Evolutionary conservation across 2,888 invertebrate genomes (phyloP).

Genomic region (Polietes domitor): DNA sequence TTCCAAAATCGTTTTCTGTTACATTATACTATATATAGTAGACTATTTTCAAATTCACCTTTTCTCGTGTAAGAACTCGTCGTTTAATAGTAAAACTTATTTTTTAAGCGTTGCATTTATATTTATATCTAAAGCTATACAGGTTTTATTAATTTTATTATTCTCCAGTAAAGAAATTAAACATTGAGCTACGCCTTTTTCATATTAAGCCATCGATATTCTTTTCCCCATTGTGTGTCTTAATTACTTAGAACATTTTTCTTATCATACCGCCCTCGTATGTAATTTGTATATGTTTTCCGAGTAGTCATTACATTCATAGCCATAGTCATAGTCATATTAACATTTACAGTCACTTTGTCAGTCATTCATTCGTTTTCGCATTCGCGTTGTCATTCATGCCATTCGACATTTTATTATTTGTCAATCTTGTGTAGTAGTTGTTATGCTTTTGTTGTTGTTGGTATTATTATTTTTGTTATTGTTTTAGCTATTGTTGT

Average conservation of each 20-base stretch:
- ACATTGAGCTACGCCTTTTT: too few relatives aligned
- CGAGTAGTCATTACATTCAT: conserved; percentile 8
- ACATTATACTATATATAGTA: too few relatives aligned
- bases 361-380: not conserved
- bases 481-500: conserved; percentile 8
- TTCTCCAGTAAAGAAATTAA: too few relatives aligned
- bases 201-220: too few relatives aligned
- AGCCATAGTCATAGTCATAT: not conserved
- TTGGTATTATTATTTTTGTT: conserved; percentile 10
- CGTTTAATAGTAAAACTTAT: too few relatives aligned
- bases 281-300: not conserved
- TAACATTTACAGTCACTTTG: conserved; percentile 12
- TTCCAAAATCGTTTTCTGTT: too few relatives aligned
- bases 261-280: not conserved
- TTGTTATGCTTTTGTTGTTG: not conserved
- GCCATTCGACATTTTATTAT: not conserved
- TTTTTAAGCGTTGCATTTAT: too few relatives aligned
- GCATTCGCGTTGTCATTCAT: not conserved
- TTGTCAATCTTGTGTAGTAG: conserved; percentile 15
- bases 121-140: too few relatives aligned
- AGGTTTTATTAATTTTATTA: too few relatives aligned
- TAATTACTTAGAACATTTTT: not conserved
- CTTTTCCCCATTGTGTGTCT: not conserved
- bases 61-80: too few relatives aligned
- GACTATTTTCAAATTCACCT: too few relatives aligned